Evolutionary conservation across 1,140 invertebrate species (phyloP), one percentile per base, ranked within the genome.

Genomic region (Steinernema khuongi): DNA sequence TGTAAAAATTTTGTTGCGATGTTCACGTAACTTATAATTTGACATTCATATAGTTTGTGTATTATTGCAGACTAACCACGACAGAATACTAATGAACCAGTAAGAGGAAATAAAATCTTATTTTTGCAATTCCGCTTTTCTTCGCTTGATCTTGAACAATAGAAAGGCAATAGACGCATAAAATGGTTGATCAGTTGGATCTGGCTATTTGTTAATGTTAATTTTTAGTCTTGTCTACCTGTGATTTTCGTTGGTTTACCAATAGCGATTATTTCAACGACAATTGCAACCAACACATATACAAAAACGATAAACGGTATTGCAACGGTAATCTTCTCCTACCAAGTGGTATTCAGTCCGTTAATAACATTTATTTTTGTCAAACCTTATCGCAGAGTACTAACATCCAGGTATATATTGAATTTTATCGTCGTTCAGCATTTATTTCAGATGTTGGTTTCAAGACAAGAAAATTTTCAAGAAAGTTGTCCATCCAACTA

Each of bases 291-390:
- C 19, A 66, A 66, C 19, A 66, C 60, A n/a, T 72, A 72, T 30
- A 41, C 71, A 19, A 44, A 44, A 4, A 32, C 66, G 22, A 30
- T 72, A n/a, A 72, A 72, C 41, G 31, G 43, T 31, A 28, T 72
- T 26, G 71, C 71, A 31, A 72, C 66, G 71, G 30, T 72, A n/a
- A 67, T 72, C 22, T 72, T 72, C 66, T 72, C 71, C 2, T 50
- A 66, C 26, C 71, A 72, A 66, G 31, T 72, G 22, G 31, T 72
- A 30, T 67, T 72, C 31, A 32, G 43, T 18, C 71, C 71, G 31
- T 36, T 72, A n/a, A 72, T 72, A 19, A 66, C 71, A 17, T 72
- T 72, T 72, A n/a, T 41, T 28, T 72, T 66, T 72, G 71, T 72
- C 7, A 44, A 66, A 31, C 71, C 71, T 1, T 72, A 72, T 66